A percentile compares a stretch with the other conserved stretches of the same genome.
These are phyloP conservation scores for Hypsopygia costalis DNA, from an alignment of 2,888 invertebrate species.

Conservation along the genomic window DNA sequence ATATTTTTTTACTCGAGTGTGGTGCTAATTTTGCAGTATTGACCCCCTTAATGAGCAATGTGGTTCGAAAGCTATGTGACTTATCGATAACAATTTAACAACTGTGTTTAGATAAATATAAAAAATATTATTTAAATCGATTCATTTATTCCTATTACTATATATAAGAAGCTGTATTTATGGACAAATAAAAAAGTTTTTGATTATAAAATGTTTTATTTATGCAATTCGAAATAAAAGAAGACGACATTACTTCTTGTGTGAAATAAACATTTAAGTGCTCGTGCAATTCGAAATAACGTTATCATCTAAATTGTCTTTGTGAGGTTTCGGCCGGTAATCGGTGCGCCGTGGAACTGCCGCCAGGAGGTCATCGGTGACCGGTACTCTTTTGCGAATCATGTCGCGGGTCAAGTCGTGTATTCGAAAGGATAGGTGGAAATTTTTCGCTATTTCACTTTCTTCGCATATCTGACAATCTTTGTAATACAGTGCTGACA, in stretches of 20 bases:
- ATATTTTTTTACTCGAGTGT: no score
- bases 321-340: constrained; percentile 15
- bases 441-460: constrained; percentile 54
- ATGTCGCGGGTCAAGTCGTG: constrained; percentile 46
- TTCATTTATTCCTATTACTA: no score
- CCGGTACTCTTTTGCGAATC: constrained; percentile 31
- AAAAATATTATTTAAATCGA: no score
- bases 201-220: background rate
- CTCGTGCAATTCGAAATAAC: constrained; percentile 4
- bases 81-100: no score
- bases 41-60: no score
- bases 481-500: constrained; percentile 94
- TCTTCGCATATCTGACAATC: constrained; percentile 87
- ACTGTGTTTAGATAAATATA: no score
- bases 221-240: background rate
- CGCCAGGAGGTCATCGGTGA: constrained; percentile 15
- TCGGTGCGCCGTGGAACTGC: constrained; percentile 9
- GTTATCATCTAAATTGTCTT: constrained; percentile 23
- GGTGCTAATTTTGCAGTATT: no score
- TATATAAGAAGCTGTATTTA: background rate
- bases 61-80: no score
- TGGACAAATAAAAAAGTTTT: background rate
- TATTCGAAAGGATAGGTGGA: constrained; percentile 54
- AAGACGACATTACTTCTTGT: background rate
- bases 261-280: background rate